Percentiles rank a stretch among this genome's conserved stretches.
Evolutionary conservation across 2,113 vertebrate genomes (phyloP).

Genomic region (Phylloscopus trochilus): DNA sequence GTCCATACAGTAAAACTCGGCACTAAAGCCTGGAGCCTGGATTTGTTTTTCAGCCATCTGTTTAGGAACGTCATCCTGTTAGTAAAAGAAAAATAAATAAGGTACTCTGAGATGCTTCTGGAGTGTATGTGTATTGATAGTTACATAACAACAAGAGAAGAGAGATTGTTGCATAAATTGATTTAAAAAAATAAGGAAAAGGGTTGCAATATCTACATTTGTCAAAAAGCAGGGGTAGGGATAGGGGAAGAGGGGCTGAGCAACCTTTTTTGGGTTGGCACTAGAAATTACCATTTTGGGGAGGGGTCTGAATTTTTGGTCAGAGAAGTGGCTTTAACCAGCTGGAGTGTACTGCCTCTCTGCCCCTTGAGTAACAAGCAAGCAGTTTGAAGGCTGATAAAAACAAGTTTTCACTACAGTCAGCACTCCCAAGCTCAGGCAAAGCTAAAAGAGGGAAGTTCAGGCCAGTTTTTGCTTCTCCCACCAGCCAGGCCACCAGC

Average conservation of each 20-base stretch:
- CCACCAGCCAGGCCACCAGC: not conserved
- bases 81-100: not conserved
- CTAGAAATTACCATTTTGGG: not conserved
- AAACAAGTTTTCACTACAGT: slow-evolving; percentile 52
- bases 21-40: not conserved
- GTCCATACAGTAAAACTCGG: not conserved
- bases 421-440: slow-evolving; percentile 27
- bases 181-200: not conserved
- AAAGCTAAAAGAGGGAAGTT: slow-evolving; percentile 31
- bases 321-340: not conserved
- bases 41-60: not conserved
- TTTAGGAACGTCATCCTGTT: not conserved
- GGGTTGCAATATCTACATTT: not conserved
- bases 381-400: slow-evolving; percentile 19
- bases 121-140: not conserved
- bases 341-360: not conserved
- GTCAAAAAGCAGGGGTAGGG: not conserved
- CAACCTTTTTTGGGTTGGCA: not conserved
- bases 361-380: not conserved
- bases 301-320: not conserved
- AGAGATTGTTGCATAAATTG: not conserved
- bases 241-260: not conserved
- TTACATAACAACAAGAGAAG: not conserved
- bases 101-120: not conserved
- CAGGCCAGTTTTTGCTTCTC: not conserved